Base-by-base conservation (phyloP, 2,888 invertebrate species). In the Yponomeuta plumbellus region DNA sequence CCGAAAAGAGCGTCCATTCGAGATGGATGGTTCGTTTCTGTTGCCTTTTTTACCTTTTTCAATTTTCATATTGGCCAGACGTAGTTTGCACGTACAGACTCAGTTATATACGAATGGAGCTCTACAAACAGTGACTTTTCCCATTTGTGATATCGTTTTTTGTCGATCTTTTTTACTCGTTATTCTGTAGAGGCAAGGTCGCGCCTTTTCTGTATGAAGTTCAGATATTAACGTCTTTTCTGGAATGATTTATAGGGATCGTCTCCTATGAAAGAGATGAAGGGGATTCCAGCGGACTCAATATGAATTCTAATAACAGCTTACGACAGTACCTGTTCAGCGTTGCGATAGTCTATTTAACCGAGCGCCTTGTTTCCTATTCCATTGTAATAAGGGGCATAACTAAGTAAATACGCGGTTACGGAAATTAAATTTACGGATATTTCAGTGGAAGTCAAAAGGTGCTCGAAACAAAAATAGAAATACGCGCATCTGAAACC, bases 401-500 rank as follows among this genome's bases (percentile, higher is more conserved):
- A 52, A 52, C 17, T 52, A 13, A 13, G 17, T 52, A 52, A 52
- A 52, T 52, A 52, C 2, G 17, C 3, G 44, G 8, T 34, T 8
- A 34, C 34, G 34, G 10, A 8, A 34, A 6, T 34, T 8, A 34
- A 34, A 34, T 34, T 34, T 10, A 8, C 34, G 34, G 34, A 34
- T 79, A 81, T 80, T 80, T 73, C 66, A 68, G 73, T 73, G 73
- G 74, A 74, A 61, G 23, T 21, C 21, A 74, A 73, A 75, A 77
- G 77, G 74, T 73, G 77, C 72, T 64, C 44, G 3, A 52, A 70
- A 73, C 77, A 86, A 84, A 88, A 88, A 88, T 85, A 85, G 84
- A 87, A 88, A 86, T 82, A 88, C 88, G 84, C 86, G 88, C 86
- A 91, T 88, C 87, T 85, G 81, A 90, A 90, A 89, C 88, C 88